Conservation (phyloP, 2,888 invertebrate genomes). For the Drosophila sordidula region DNA sequence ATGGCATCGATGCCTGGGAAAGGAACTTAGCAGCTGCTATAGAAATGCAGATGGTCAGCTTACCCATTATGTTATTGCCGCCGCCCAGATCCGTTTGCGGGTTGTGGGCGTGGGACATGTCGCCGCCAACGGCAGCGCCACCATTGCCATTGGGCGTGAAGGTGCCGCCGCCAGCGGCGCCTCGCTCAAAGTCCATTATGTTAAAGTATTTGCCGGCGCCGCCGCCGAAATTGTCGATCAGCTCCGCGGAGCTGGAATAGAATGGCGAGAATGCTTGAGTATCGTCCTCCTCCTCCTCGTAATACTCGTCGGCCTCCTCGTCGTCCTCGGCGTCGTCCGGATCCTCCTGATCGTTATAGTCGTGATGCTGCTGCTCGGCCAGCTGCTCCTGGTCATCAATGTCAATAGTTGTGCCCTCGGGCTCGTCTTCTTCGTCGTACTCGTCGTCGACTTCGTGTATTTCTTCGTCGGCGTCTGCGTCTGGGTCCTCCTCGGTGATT, state of each 20-base stretch:
- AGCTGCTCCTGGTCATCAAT: constrained; percentile 66
- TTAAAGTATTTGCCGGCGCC: constrained; percentile 70
- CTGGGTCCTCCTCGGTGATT: constrained; percentile 71
- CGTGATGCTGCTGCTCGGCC: constrained; percentile 42
- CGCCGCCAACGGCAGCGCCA: constrained; percentile 59
- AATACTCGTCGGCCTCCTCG: constrained; percentile 70
- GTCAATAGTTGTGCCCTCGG: constrained; percentile 69
- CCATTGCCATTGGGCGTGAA: constrained; percentile 70
- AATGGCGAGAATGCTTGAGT: constrained; percentile 74
- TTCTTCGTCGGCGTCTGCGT: constrained; percentile 36
- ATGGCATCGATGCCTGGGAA: constrained; percentile 72
- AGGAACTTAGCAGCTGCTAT: no score
- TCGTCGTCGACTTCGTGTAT: constrained; percentile 43
- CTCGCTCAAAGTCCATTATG: constrained; percentile 68
- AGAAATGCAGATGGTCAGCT: no score
- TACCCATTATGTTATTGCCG: constrained; percentile 71
- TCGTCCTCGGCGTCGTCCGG: constrained; percentile 45
- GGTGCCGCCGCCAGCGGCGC: constrained; percentile 60
- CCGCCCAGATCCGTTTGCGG: constrained; percentile 63
- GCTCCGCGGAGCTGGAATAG: constrained; percentile 74
- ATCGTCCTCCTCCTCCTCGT: constrained; percentile 69
- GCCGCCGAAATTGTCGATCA: constrained; percentile 67
- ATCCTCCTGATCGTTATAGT: constrained; percentile 49
- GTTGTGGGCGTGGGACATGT: constrained; percentile 51
- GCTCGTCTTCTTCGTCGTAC: constrained; percentile 63